phyloP scores from a whole-genome alignment of 30 jellyfish, hydroid and myxozoan species.

The Hydra vulgaris region DNA sequence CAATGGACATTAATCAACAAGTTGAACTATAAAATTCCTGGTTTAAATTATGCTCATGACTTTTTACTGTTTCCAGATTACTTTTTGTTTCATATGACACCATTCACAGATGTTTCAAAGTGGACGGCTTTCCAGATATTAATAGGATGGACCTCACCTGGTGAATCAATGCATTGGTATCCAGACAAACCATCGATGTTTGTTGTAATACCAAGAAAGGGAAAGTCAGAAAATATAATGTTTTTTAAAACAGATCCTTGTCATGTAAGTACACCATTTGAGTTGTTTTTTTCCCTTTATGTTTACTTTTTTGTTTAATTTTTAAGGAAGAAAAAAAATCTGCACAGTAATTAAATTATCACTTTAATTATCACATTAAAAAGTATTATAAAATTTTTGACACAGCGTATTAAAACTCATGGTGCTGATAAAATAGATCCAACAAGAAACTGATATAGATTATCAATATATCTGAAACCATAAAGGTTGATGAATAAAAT shows the following conservation, averaged over 20 bases:
- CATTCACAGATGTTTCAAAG: constrained; percentile 62
- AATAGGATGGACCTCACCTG: constrained; percentile 87
- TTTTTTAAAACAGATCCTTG: constrained; percentile 62
- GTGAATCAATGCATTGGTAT: constrained; percentile 61
- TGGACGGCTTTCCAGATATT: constrained; percentile 57
- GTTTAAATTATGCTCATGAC: constrained; percentile 90
- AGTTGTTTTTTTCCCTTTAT: no score
- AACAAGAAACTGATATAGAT: no score
- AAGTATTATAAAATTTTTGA: no score
- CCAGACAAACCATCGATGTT: constrained; percentile 74
- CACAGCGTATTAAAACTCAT: no score
- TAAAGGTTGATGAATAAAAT: no score
- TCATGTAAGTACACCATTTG: constrained; percentile 94
- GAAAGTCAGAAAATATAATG: constrained; percentile 29
- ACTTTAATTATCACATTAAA: no score
- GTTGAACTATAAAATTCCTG: constrained; percentile 43
- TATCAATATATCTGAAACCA: no score
- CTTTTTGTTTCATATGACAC: constrained; percentile 81
- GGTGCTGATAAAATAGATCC: no score
- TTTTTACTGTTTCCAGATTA: constrained; percentile 69
- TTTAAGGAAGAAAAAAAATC: background rate
- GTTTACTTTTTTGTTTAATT: background rate
- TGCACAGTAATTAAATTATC: background rate
- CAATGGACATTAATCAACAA: constrained; percentile 70
- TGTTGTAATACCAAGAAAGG: constrained; percentile 81